Conservation (phyloP, 2,888 invertebrate species). For the Drosophila merina region DNA sequence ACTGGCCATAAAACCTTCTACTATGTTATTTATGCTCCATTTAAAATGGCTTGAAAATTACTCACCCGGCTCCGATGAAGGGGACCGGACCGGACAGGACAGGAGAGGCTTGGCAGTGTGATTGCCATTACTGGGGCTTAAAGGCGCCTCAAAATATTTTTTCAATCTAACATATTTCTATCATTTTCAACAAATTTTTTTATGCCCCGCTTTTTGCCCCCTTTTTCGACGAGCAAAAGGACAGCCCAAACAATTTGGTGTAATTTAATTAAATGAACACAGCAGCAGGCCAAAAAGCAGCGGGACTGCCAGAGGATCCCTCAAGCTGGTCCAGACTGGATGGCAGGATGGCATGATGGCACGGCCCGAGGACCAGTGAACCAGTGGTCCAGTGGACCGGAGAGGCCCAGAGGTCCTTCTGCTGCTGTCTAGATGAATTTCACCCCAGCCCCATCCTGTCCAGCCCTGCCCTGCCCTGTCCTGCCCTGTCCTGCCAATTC, state of each 20-base stretch:
- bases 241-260: slow-evolving; percentile 76
- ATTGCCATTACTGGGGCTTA: slow-evolving; percentile 31
- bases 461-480: neutral
- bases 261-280: slow-evolving; percentile 81
- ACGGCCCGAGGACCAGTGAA: neutral
- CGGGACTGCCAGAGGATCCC: slow-evolving; percentile 44
- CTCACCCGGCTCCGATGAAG: slow-evolving; percentile 1
- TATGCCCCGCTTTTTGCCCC: neutral
- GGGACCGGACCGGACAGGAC: neutral
- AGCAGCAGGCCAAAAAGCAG: slow-evolving; percentile 70
- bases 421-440: slow-evolving; percentile 1
- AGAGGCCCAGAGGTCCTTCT: slow-evolving; percentile 14
- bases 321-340: slow-evolving; percentile 41
- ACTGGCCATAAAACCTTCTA: slow-evolving; percentile 13
- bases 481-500: slow-evolving; percentile 60
- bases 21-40: slow-evolving; percentile 56
- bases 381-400: slow-evolving; percentile 2
- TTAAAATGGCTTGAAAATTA: slow-evolving; percentile 26
- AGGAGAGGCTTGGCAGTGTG: neutral
- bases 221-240: slow-evolving; percentile 45
- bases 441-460: neutral
- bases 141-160: slow-evolving; percentile 36
- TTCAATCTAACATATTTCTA: slow-evolving; percentile 62
- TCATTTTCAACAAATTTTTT: slow-evolving; percentile 70
- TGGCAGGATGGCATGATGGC: neutral